Evolutionary conservation across 2,113 vertebrate genomes (phyloP), one percentile per base, ranked within the genome.

Genomic region (Octodon degus): DNA sequence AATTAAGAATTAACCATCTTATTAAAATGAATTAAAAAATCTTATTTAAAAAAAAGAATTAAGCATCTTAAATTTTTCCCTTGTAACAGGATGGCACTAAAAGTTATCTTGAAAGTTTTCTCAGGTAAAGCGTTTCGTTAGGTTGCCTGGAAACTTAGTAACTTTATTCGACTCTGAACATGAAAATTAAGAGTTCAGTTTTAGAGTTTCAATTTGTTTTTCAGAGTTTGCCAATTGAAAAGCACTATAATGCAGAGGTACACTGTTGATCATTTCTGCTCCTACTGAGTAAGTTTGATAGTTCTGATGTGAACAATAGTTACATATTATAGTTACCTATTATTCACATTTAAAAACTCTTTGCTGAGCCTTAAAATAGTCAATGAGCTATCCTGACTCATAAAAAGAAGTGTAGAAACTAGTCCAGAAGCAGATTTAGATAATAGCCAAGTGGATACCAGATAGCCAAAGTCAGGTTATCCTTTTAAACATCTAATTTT

Each of bases 131-230:
- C 76, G 19, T 90, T 94, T 91, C 1, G 20, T 24, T 92, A 34
- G 43, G 55, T 47, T 2, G n/a, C 90, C 80, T 91, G 47, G 80
- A 95, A 98, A 98, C 82, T 95, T 97, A 96, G 80, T 86, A 74
- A 65, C 81, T 87, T 91, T 88, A 89, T 80, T 90, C 76, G 55
- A 92, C 47, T 79, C 2, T 70, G 13, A 89, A 89, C 34, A 70
- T 60, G 8, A 87, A 47, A 95, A 60, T 89, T 90, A 55, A 96
- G 47, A 97, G 76, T 96, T n/a, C 85, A 89, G 53, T 87, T 96
- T 37, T 83, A 92, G 17, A 43, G 65, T 94, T 97, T 86, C 94
- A 68, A 55, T 37, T 62, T 95, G 92, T n/a, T 96, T 82, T 97
- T 89, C 12, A 60, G 96, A 60, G 95, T 90, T 97, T 93, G 93